Base-by-base conservation (phyloP, 2,797 vertebrate species). In the Crossoptilon crossoptilon region DNA sequence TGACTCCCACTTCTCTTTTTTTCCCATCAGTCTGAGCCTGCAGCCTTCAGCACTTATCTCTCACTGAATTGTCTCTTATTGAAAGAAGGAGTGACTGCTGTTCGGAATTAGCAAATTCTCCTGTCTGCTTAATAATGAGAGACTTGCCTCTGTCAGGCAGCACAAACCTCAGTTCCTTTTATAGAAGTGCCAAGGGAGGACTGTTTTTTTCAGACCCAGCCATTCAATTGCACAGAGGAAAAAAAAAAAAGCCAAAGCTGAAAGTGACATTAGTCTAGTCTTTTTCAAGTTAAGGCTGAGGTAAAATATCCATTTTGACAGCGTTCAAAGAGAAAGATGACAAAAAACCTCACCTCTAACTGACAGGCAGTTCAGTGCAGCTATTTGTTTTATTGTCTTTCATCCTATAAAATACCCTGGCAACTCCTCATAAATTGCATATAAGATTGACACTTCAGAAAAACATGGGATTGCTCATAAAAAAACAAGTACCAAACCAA, bases 51-150 rank as follows among this genome's bases (percentile, higher is more conserved):
- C 60, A 62, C 41, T 87, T n/a, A 23, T 14, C 29, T 74, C 73
- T 35, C 37, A 71, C 31, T 41, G 14, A 87, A 33, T 72, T 75
- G 63, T 86, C 49, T 81, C 29, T 72, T 76, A 59, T 3, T 71
- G 22, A 33, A 92, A 88, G 29, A 75, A 93, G 35, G 21, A 93
- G 27, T 33, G 83, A 88, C 33, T 79, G 37, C 43, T 51, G 23
- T 31, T 93, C 43, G 83, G 66, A 80, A 90, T 84, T 81, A 73
- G 46, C 17, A 60, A 78, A 73, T 75, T 66, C 41, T 81, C 21
- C 21, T 77, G 35, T 62, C 53, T 84, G 33, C 37, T 51, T 75
- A 77, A 24, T 67, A 78, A 73, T 24, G 33, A 56, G 43, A 82
- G 31, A 75, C 29, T 51, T 18, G 41, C 55, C 87, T 48, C 79